Conservation (phyloP, 2,113 vertebrate genomes). For the Stigmatopora argus region DNA sequence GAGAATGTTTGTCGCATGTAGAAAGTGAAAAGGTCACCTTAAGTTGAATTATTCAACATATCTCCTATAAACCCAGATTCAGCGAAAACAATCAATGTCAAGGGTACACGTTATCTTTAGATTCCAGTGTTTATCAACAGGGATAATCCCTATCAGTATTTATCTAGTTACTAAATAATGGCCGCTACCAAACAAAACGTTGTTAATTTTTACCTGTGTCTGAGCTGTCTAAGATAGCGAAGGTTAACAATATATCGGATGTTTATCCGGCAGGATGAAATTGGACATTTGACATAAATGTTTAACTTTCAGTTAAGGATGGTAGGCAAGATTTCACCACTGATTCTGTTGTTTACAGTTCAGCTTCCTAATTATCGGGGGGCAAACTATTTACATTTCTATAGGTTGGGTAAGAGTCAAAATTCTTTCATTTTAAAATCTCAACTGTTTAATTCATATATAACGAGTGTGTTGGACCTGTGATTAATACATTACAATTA, state of each 20-base stretch:
- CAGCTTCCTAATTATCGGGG: slow-evolving; percentile 24
- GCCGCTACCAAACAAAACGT: slow-evolving; percentile 1
- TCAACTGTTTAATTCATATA: too few species aligned
- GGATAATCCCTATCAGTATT: slow-evolving; percentile 26
- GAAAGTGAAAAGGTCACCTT: background rate
- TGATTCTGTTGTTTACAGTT: background rate
- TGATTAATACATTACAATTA: too few species aligned
- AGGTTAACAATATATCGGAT: background rate
- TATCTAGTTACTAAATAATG: slow-evolving; percentile 28
- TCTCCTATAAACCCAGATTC: slow-evolving; percentile 4
- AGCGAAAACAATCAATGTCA: background rate
- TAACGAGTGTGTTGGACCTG: background rate
- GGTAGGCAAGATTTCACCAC: background rate
- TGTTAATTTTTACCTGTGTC: slow-evolving; percentile 41
- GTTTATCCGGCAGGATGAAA: background rate
- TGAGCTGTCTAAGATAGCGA: slow-evolving; percentile 1
- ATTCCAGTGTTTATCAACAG: slow-evolving; percentile 18
- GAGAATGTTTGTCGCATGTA: background rate
- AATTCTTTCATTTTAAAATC: background rate
- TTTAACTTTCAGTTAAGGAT: slow-evolving; percentile 1
- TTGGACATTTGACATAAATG: slow-evolving; percentile 5
- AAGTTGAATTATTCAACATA: background rate
- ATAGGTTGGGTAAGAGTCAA: background rate
- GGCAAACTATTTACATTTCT: background rate
- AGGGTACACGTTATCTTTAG: slow-evolving; percentile 6